phyloP scores from a whole-genome alignment of 2,888 invertebrate genomes.

The Nymphalis polychloros region DNA sequence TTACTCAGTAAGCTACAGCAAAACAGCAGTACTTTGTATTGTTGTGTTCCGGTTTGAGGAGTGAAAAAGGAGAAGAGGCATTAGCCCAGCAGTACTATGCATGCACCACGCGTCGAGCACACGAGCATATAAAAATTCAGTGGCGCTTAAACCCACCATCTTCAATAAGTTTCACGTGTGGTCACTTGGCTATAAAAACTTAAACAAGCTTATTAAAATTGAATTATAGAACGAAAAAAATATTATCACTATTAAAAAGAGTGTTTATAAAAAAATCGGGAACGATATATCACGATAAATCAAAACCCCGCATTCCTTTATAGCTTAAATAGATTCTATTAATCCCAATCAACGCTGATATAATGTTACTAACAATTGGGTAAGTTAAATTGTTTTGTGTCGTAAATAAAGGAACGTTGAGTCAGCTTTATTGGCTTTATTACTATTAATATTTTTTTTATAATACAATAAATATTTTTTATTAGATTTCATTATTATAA shows the following conservation, averaged over 20 bases:
- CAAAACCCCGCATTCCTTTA: slow-evolving; percentile 44
- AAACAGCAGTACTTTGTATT: too few species aligned
- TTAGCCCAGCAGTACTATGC: too few species aligned
- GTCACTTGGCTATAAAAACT: too few species aligned
- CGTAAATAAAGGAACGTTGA: slow-evolving; percentile 44
- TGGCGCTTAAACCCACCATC: too few species aligned
- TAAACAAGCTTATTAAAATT: too few species aligned
- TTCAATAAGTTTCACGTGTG: too few species aligned
- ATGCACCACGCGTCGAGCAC: too few species aligned
- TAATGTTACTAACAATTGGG: slow-evolving; percentile 55
- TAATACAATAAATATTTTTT: not conserved
- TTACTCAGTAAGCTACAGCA: too few species aligned
- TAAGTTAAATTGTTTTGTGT: slow-evolving; percentile 63
- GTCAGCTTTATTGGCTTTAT: slow-evolving; percentile 43
- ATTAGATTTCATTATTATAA: not conserved
- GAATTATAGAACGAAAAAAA: too few species aligned
- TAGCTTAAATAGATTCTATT: slow-evolving; percentile 62
- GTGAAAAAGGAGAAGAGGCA: too few species aligned
- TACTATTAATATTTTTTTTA: slow-evolving; percentile 35
- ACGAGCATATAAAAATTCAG: too few species aligned
- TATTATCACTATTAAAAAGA: not conserved
- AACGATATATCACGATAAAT: slow-evolving; percentile 20
- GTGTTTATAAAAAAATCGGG: not conserved
- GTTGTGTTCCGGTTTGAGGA: too few species aligned
- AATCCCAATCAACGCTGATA: slow-evolving; percentile 57